Evolutionary conservation across 2,797 vertebrate genomes (phyloP).

Genomic region (Gobionotothen gibberifrons): DNA sequence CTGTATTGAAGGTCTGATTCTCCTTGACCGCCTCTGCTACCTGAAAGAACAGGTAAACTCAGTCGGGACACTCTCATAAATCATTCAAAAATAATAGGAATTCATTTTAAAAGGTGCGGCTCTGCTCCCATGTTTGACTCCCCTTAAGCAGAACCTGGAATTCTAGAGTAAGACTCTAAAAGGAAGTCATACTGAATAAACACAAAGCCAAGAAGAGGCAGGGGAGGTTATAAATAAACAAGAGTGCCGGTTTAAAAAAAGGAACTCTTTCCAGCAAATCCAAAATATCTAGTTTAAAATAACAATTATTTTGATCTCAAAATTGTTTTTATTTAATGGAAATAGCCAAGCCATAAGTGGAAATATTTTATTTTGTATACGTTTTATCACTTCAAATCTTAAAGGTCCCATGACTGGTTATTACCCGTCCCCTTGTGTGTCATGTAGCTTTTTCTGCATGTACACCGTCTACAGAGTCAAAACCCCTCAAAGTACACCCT

Average conservation of each 20-base stretch:
- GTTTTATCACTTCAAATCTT: not conserved
- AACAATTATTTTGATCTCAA: too few species aligned
- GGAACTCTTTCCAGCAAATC: too few species aligned
- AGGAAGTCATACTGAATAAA: not conserved
- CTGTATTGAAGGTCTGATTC: slow-evolving; percentile 94
- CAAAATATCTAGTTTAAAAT: too few species aligned
- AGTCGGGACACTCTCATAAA: not conserved
- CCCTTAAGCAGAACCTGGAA: not conserved
- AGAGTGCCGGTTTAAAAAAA: not conserved
- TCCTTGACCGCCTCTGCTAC: slow-evolving; percentile 96
- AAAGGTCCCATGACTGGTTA: not conserved
- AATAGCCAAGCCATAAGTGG: not conserved
- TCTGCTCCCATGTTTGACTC: not conserved
- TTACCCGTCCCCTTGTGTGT: too few species aligned
- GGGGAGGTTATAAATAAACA: not conserved
- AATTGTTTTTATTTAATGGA: not conserved
- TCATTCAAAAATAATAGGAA: not conserved
- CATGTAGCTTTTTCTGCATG: too few species aligned
- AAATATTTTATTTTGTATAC: too few species aligned
- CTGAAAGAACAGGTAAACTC: slow-evolving; percentile 95
- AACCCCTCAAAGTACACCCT: too few species aligned
- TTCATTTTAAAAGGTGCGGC: not conserved
- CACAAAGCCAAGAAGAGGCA: not conserved
- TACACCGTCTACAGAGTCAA: too few species aligned
- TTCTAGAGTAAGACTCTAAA: not conserved